These are phyloP conservation scores for Pogonognathellus flavescens DNA, from an alignment of 1,140 invertebrate species.

Conservation along the genomic window DNA sequence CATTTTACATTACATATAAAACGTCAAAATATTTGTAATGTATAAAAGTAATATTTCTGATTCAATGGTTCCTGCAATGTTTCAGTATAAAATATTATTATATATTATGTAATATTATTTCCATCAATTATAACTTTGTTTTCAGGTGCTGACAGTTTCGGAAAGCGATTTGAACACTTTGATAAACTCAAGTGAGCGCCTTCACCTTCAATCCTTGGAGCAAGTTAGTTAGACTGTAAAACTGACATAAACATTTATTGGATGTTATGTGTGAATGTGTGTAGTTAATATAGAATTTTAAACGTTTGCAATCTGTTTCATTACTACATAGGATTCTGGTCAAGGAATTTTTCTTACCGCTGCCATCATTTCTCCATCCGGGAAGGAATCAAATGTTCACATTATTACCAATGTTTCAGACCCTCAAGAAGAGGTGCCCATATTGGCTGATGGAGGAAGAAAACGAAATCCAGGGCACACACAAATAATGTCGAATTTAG, in stretches of 20 bases:
- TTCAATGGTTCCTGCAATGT: neutral
- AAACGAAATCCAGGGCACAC: neutral
- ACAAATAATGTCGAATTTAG: neutral
- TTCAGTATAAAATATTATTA: neutral
- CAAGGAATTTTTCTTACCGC: conserved; percentile 54
- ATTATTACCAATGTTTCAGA: conserved; percentile 22
- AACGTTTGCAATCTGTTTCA: neutral
- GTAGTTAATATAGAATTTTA: neutral
- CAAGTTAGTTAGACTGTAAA: conserved; percentile 11
- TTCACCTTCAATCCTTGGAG: conserved; percentile 51
- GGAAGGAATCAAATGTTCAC: conserved; percentile 39
- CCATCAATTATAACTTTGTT: neutral
- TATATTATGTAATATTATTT: neutral
- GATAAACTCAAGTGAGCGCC: conserved; percentile 51
- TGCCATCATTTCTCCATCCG: conserved; percentile 38
- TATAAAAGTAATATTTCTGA: no score
- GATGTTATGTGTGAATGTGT: no score
- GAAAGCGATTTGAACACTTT: conserved; percentile 51
- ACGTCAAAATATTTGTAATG: no score
- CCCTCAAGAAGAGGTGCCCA: neutral
- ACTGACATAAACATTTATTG: no score
- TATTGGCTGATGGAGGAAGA: neutral
- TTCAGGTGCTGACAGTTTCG: conserved; percentile 30
- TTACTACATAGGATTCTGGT: conserved; percentile 7
- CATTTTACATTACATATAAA: no score